Evolutionary conservation across 2,888 invertebrate species (phyloP).

Genomic region (Ophion ventricosus): DNA sequence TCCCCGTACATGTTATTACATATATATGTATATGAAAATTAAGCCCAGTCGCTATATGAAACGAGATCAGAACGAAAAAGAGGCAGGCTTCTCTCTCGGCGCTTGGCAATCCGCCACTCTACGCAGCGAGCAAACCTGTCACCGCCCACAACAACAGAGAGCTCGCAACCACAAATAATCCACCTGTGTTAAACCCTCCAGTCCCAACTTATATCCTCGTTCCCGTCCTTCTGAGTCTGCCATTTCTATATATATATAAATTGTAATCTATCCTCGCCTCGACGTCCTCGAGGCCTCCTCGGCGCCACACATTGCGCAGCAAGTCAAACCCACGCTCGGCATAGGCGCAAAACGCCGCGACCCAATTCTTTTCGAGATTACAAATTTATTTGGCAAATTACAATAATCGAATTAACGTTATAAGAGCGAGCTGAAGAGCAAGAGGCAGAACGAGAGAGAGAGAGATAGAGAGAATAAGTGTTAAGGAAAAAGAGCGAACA

Average conservation of each 20-base stretch:
- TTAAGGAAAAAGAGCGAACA: no score
- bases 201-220: slow-evolving; percentile 41
- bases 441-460: background rate
- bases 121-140: slow-evolving; percentile 44
- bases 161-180: slow-evolving; percentile 46
- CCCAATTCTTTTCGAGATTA: background rate
- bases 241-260: background rate
- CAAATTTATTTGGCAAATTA: background rate
- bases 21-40: background rate
- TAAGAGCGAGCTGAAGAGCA: background rate
- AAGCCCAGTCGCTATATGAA: background rate
- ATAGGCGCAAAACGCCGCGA: background rate
- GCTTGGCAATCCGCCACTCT: background rate
- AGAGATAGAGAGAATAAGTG: no score
- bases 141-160: slow-evolving; percentile 54
- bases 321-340: slow-evolving; percentile 45
- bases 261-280: slow-evolving; percentile 36
- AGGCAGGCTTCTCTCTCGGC: background rate
- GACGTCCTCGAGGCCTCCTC: slow-evolving; percentile 55
- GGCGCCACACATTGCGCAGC: slow-evolving; percentile 22
- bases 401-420: background rate
- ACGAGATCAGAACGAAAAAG: background rate
- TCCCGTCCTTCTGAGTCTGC: slow-evolving; percentile 31
- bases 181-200: slow-evolving; percentile 44
- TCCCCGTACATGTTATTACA: background rate